These are phyloP conservation scores for Trissolcus basalis DNA, from an alignment of 1,140 invertebrate genomes.

Conservation along the genomic window DNA sequence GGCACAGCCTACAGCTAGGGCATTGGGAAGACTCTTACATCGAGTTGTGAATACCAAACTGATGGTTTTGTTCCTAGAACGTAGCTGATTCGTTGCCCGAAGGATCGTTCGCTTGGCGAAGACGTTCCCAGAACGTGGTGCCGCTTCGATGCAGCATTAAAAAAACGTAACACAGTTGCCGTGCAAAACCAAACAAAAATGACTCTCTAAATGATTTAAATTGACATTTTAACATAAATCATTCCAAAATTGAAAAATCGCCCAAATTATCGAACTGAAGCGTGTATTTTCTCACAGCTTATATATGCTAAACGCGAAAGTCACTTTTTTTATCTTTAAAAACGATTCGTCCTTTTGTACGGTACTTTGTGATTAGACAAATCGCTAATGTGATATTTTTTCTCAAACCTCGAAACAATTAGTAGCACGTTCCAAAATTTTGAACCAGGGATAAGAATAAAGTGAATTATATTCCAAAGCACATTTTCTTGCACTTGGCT, in stretches of 20 bases:
- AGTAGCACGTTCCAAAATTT: no score
- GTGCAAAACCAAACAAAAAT: conserved; percentile 14
- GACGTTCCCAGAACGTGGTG: conserved; percentile 29
- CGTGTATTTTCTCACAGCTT: no score
- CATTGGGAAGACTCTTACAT: conserved; percentile 32
- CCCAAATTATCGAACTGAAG: no score
- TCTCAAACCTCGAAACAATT: no score
- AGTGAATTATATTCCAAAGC: no score
- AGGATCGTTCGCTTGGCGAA: conserved; percentile 17
- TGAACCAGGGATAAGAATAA: no score
- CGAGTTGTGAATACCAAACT: conserved; percentile 27
- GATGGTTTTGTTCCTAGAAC: conserved; percentile 36
- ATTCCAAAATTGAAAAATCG: conserved; percentile 3
- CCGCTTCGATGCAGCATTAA: conserved; percentile 6
- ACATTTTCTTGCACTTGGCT: no score
- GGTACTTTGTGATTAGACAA: no score
- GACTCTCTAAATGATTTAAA: conserved; percentile 12
- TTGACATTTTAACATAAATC: conserved; percentile 34
- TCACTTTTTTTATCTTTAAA: no score
- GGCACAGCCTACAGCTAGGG: conserved; percentile 38
- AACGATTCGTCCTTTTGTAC: no score
- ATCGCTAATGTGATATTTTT: no score
- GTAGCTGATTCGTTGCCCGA: conserved; percentile 40
- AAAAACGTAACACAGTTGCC: conserved; percentile 51
- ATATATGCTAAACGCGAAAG: no score